Evolutionary conservation across 1,140 invertebrate species (phyloP), one percentile per base, ranked within the genome.

Genomic region (Zaprionus kolodkinae): DNA sequence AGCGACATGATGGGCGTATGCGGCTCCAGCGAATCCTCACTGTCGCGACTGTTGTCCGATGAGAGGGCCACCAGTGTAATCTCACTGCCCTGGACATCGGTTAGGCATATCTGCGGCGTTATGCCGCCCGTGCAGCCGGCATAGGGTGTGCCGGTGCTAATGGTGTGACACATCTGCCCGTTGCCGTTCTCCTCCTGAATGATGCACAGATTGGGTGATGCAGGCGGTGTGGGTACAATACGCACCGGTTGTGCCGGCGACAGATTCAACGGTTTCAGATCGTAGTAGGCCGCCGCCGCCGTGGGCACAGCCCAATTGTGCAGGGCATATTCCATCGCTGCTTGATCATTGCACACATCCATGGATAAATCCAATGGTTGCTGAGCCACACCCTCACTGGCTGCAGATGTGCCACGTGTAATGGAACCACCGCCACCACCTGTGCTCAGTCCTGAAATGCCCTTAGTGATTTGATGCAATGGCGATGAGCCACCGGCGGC

Each of bases 61-160:
- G 95, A 95, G 6, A 95, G 95, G 2, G 95, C 95, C 1, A 96
- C 94, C 40, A 97, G 91, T 0, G 96, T 96, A 1, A 97, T 95
- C 92, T 97, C 96, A 21, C 96, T 96, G n/a, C 96, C 97, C 38
- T 96, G 93, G 68, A 97, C 97, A 91, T 98, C 97, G 0, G 97
- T 98, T 5, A 98, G 94, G 78, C 96, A 97, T 74, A 98, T 98
- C 93, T 98, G 97, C 0, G 97, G 84, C 60, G 86, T 72, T 3
- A 81, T 89, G 79, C 91, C 78, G 10, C 74, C 90, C 0, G 87
- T 92, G 30, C 91, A 83, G 25, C 75, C 88, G 13, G 74, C 72
- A 84, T 88, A 82, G 40, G 92, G 88, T 25, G 85, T 74, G 64
- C 91, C 63, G 7, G 91, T 92, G 48, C 82, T 85, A 1, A 92